phyloP scores from a whole-genome alignment of 1,140 invertebrate species.

The Calliphora vicina region DNA sequence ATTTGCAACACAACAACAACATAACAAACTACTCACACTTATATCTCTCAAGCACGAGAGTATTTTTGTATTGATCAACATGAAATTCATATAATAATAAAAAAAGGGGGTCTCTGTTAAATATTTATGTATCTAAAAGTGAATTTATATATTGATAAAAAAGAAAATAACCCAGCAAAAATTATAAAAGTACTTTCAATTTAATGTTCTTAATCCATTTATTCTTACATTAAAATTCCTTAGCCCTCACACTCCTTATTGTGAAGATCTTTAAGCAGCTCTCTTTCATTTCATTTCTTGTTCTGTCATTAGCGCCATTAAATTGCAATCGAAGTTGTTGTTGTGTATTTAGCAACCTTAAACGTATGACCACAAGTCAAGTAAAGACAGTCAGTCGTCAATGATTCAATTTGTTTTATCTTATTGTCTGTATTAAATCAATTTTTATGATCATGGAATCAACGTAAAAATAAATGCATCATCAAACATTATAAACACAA shows the following conservation, averaged over 20 bases:
- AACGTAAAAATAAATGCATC: not conserved
- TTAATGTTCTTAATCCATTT: not conserved
- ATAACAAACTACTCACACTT: not conserved
- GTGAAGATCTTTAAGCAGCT: too few species aligned
- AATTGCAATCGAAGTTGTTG: not conserved
- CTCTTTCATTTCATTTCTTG: too few species aligned
- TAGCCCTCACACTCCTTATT: not conserved
- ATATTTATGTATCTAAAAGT: not conserved
- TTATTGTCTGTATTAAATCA: slow-evolving; percentile 14
- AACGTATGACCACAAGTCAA: not conserved
- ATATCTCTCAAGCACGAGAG: too few species aligned
- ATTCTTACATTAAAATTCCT: not conserved
- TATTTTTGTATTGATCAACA: not conserved
- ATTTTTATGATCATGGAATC: slow-evolving; percentile 5
- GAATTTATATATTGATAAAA: not conserved
- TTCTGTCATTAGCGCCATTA: not conserved
- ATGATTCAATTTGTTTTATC: slow-evolving; percentile 2
- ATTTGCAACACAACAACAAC: not conserved
- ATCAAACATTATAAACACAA: not conserved
- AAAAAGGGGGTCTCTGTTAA: not conserved
- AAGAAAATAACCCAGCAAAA: not conserved
- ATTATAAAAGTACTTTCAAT: not conserved
- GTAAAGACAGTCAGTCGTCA: not conserved
- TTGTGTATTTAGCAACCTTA: too few species aligned
- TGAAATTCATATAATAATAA: not conserved